Base-by-base conservation (phyloP, 2,113 vertebrate species). In the Tetrax tetrax region DNA sequence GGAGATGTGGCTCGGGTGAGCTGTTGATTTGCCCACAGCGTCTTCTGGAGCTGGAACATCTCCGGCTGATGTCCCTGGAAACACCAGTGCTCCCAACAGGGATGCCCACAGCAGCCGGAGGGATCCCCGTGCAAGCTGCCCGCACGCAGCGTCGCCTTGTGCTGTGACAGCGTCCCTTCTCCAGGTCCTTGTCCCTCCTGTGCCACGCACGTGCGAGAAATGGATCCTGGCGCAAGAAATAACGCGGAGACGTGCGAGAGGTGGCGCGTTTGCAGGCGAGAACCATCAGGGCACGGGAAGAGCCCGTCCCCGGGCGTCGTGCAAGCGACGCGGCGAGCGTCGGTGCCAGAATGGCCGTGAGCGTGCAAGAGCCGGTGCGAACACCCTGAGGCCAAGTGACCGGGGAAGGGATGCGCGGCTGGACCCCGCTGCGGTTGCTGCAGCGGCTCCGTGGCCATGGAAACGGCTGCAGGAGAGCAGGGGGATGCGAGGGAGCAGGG, bases 361-460 rank as follows among this genome's bases (percentile, higher is more conserved):
- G 28, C 7, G 24, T 7, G 28, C 0, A 1, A 9, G 14, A 57
- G 5, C 48, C 1, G 9, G 23, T 22, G 23, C 48, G 4, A 63
- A 69, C 24, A 7, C 54, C 38, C 25, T 2, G 1, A 25, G 56
- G 48, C 56, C 2, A 0, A 51, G 45, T 27, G 77, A 53, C 23
- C 2, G 1, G 10, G 35, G 27, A 29, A 63, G 28, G 65, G 47
- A 45, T 45, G 21, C 17, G 4, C 0, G 4, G 14, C 47, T 66
- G 43, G 57, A 60, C 70, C 70, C 76, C 5, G 19, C 77, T 60
- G 64, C 1, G 3, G 59, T n/a, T 79, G 65, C 88, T 5, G 72
- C 93, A 41, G 78, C 72, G 79, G 78, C 72, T 87, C 65, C 13
- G 83, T 94, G 93, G 56, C 89, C 93, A 91, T 91, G 93, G 93